phyloP scores from a whole-genome alignment of 2,888 invertebrate genomes.

The Subacronicta megacephala region DNA sequence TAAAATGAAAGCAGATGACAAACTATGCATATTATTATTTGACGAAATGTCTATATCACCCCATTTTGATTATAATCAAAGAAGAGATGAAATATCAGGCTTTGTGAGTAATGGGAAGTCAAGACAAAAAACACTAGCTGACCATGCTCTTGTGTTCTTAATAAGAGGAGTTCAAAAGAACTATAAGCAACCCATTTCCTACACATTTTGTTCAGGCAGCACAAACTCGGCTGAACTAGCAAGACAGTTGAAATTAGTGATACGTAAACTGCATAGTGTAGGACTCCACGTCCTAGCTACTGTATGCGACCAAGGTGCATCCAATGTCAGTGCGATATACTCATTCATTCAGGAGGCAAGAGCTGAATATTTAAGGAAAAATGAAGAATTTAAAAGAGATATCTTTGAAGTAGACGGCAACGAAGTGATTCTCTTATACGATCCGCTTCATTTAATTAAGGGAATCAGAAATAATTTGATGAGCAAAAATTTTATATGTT shows the following conservation, averaged over 20 bases:
- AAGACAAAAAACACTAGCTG: conserved; percentile 11
- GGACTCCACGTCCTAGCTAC: conserved; percentile 18
- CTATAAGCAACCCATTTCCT: conserved; percentile 10
- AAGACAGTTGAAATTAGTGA: neutral
- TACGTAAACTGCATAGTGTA: conserved; percentile 6
- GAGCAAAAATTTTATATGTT: neutral
- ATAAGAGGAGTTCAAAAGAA: conserved; percentile 3
- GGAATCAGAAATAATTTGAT: conserved; percentile 22
- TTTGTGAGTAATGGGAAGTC: conserved; percentile 11
- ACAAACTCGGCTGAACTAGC: conserved; percentile 4
- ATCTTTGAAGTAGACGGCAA: conserved; percentile 10
- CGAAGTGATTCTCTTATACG: conserved; percentile 7
- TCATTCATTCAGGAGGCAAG: neutral
- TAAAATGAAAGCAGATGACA: conserved; percentile 4
- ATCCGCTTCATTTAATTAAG: conserved; percentile 26
- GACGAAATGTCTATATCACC: conserved; percentile 11
- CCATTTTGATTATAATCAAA: conserved; percentile 11
- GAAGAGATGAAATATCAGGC: conserved; percentile 5
- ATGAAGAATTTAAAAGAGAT: neutral
- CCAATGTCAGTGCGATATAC: conserved; percentile 17
- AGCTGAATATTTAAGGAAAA: conserved; percentile 3
- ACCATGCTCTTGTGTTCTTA: conserved; percentile 14
- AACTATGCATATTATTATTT: conserved; percentile 11
- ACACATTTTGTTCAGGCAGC: conserved; percentile 9
- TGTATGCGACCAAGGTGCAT: conserved; percentile 21